These are phyloP conservation scores for Acanthoscelides obtectus DNA, from an alignment of 2,888 invertebrate species.

Conservation along the genomic window DNA sequence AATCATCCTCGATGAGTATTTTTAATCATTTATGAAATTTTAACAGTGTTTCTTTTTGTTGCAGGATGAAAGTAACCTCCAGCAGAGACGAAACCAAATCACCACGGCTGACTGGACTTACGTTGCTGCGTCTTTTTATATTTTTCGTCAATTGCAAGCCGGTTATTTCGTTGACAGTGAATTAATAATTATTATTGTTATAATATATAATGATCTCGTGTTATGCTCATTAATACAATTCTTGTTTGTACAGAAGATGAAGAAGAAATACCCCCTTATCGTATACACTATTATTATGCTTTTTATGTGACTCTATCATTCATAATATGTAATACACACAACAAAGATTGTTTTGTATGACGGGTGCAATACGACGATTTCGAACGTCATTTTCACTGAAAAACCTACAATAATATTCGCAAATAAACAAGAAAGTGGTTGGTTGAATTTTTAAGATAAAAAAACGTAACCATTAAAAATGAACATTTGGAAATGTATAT, in stretches of 20 bases:
- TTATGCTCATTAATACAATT: constrained; percentile 44
- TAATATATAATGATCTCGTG: constrained; percentile 42
- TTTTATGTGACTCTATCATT: constrained; percentile 30
- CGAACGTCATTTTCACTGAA: no score
- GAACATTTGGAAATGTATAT: no score
- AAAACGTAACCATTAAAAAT: no score
- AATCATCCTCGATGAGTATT: no score
- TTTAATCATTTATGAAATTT: no score
- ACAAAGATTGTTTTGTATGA: not conserved
- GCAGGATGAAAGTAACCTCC: not conserved
- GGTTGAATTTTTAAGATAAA: no score
- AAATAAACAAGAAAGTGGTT: no score
- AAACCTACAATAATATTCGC: no score
- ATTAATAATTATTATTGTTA: constrained; percentile 42
- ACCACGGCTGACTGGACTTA: not conserved
- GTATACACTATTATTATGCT: constrained; percentile 22
- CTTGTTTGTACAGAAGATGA: constrained; percentile 49
- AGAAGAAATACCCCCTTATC: constrained; percentile 21
- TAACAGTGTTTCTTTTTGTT: not conserved
- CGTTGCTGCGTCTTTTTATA: not conserved
- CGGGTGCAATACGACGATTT: not conserved
- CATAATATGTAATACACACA: constrained; percentile 12
- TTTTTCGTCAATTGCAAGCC: not conserved
- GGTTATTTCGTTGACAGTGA: constrained; percentile 29
- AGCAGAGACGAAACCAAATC: not conserved